Percentiles rank a stretch among this genome's conserved stretches.
These are phyloP conservation scores for Montipora capricornis DNA, from an alignment of 64 coral and sea anemone species.

Conservation along the genomic window DNA sequence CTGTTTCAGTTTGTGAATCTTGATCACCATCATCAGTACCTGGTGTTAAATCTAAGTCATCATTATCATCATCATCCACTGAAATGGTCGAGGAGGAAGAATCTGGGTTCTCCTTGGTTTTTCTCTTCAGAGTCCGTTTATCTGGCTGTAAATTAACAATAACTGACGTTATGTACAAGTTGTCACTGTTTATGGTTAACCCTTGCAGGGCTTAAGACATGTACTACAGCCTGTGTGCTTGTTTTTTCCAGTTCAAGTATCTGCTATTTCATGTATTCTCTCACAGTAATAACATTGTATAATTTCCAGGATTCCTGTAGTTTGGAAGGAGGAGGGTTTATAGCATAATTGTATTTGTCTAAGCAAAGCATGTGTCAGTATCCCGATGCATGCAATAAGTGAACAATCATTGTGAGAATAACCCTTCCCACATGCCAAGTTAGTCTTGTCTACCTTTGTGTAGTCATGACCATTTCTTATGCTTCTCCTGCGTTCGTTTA, in stretches of 20 bases:
- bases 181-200: too few species aligned
- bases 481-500: constrained; percentile 46
- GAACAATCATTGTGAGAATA: background rate
- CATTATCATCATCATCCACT: background rate
- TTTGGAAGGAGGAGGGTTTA: too few species aligned
- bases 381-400: background rate
- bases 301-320: too few species aligned
- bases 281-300: too few species aligned
- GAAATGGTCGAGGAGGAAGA: background rate
- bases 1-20: background rate
- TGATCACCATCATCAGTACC: background rate
- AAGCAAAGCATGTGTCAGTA: too few species aligned
- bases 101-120: background rate
- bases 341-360: too few species aligned
- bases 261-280: too few species aligned
- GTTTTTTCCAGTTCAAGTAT: too few species aligned
- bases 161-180: background rate
- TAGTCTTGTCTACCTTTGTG: constrained; percentile 14
- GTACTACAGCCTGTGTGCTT: too few species aligned
- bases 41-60: background rate
- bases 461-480: constrained; percentile 61
- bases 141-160: constrained; percentile 6
- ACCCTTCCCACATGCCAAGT: background rate
- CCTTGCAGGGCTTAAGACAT: too few species aligned
- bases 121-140: background rate